Evolutionary conservation across 2,888 invertebrate genomes (phyloP).

Genomic region (Eupithecia inturbata): DNA sequence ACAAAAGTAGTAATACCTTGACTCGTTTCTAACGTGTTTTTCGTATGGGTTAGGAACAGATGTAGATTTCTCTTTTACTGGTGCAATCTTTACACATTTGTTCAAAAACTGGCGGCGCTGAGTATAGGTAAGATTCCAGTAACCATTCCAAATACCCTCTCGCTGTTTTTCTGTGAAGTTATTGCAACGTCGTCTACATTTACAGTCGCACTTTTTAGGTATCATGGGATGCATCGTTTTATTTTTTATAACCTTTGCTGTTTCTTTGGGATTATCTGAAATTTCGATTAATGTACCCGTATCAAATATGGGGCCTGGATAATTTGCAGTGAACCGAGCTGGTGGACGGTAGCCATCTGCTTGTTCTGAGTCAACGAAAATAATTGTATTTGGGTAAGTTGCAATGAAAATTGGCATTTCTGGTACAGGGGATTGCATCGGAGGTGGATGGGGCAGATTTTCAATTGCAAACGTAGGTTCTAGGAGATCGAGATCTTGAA

Average conservation of each 20-base stretch:
- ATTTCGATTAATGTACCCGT: conserved; percentile 28
- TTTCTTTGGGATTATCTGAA: conserved; percentile 33
- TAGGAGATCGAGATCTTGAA: conserved; percentile 34
- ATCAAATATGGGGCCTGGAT: conserved; percentile 34
- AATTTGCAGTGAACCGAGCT: conserved; percentile 35
- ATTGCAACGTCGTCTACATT: conserved; percentile 24
- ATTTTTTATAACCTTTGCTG: conserved; percentile 34
- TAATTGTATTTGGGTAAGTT: conserved; percentile 11
- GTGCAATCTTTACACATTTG: conserved; percentile 26
- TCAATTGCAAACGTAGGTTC: conserved; percentile 30
- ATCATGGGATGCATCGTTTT: conserved; percentile 34
- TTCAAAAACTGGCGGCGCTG: conserved; percentile 32
- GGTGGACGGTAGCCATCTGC: conserved; percentile 29
- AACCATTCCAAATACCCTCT: conserved; percentile 34
- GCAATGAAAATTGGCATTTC: conserved; percentile 30
- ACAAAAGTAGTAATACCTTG: conserved; percentile 30
- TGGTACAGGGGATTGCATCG: conserved; percentile 24
- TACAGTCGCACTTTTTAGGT: conserved; percentile 23
- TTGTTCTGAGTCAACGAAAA: conserved; percentile 18
- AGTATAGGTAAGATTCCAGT: conserved; percentile 34
- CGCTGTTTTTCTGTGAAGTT: conserved; percentile 30
- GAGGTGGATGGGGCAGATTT: conserved; percentile 15
- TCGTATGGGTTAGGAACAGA: conserved; percentile 22
- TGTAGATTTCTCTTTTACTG: conserved; percentile 31
- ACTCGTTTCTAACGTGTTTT: conserved; percentile 30